Base-by-base conservation (phyloP, 2,888 invertebrate genomes). In the Steinernema scapterisci region DNA sequence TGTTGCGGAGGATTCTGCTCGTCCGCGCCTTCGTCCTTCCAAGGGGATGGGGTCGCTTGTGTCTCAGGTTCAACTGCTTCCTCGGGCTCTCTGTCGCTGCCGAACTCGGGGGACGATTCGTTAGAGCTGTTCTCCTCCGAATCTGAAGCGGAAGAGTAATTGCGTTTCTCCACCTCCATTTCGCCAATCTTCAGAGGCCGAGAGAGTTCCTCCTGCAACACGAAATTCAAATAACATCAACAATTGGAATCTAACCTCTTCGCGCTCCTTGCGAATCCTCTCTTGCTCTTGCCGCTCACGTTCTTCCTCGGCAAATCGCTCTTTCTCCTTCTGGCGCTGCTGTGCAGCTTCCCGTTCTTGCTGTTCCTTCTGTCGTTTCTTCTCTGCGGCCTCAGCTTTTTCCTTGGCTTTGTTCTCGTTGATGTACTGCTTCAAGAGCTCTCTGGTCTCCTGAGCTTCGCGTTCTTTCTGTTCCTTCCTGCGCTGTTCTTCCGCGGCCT, bases 291-390 rank as follows among this genome's bases (percentile, higher is more conserved):
- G 52, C 56, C 43, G 9, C 54, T 73, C 13, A 38, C 48, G 43
- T 43, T 48, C 25, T 48, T 75, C 73, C 56, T 51, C 46, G 54
- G 46, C 72, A 13, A 51, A 19, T 54, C 73, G 7, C 44, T 70
- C 21, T 25, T 1, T 11, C 31, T 21, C 44, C 72, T 23, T 72
- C 31, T 27, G 27, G 70, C 31, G 31, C 70, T 25, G 48, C 31
- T 19, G 27, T 27, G 44, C n/a, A n/a, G n/a, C n/a, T n/a, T 38
- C 21, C 11, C 73, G 23, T n/a, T 25, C 2, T 16, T 48, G 11
- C 23, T 52, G 11, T 23, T 19, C 21, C 52, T 52, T 21, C 21
- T 21, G 2, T 9, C 21, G 19, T 23, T 23, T 5, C 48, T 48
- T 48, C 48, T 48, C 45, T 7, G 13, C 38, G 9, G 38, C 38